Percentiles rank a stretch among this genome's conserved stretches.
Conservation (phyloP, 2,888 invertebrate species). For the Empis livida region DNA sequence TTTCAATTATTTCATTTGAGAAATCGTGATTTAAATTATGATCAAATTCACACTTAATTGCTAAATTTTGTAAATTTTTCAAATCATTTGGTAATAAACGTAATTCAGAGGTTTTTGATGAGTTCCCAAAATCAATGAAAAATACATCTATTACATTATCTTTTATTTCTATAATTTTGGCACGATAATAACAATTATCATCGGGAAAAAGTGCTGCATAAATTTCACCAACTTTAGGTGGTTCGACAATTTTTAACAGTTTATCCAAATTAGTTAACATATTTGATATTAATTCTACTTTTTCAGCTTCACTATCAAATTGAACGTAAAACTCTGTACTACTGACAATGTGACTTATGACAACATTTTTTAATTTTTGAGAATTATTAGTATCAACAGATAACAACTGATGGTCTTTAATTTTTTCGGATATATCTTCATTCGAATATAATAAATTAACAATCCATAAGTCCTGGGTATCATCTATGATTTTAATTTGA, state of each 20-base stretch:
- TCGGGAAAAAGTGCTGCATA: conserved; percentile 69
- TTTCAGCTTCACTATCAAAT: conserved; percentile 37
- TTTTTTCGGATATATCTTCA: too few relatives aligned
- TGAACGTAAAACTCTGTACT: conserved; percentile 61
- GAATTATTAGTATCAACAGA: too few relatives aligned
- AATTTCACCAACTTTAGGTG: conserved; percentile 38
- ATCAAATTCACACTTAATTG: not conserved
- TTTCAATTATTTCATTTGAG: conserved; percentile 17
- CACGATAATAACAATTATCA: conserved; percentile 83
- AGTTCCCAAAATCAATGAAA: conserved; percentile 59
- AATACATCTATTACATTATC: conserved; percentile 60
- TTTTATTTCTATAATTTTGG: conserved; percentile 65
- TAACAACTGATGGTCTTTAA: too few relatives aligned
- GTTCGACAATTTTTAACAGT: conserved; percentile 18
- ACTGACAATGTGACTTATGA: conserved; percentile 52
- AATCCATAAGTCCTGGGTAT: conserved; percentile 16
- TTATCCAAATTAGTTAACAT: conserved; percentile 24
- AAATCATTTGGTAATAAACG: conserved; percentile 47
- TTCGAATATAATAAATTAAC: conserved; percentile 15
- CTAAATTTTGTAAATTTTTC: conserved; percentile 16
- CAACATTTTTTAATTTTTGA: conserved; percentile 36
- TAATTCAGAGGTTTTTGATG: conserved; percentile 42
- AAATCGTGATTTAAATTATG: not conserved
- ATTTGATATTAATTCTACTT: conserved; percentile 28
- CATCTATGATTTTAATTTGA: conserved; percentile 22